Evolutionary conservation across 2,797 vertebrate genomes (phyloP).

Genomic region (Sebastes trivittatus): DNA sequence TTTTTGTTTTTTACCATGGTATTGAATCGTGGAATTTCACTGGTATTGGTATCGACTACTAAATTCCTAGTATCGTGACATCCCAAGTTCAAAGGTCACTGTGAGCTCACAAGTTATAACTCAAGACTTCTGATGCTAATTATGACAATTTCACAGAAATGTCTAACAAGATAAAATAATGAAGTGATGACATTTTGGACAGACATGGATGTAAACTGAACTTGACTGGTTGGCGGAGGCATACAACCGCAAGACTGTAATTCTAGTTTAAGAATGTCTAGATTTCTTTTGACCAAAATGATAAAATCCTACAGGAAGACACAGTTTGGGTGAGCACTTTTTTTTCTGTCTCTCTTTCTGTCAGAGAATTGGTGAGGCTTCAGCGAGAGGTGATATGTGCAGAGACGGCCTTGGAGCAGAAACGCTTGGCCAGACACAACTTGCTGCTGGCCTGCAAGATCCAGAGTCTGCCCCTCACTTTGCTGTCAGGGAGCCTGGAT

Average conservation of each 20-base stretch:
- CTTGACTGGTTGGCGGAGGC: neutral
- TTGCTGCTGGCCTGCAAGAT: slow-evolving; percentile 91
- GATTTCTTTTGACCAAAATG: neutral
- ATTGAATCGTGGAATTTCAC: too few relatives aligned
- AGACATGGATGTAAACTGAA: neutral
- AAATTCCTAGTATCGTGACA: too few relatives aligned
- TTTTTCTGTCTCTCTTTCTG: neutral
- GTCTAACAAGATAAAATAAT: neutral
- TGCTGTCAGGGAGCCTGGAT: slow-evolving; percentile 87
- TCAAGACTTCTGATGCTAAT: too few relatives aligned
- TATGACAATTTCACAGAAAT: too few relatives aligned
- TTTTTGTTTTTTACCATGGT: too few relatives aligned
- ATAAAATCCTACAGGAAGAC: neutral
- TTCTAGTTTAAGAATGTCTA: neutral
- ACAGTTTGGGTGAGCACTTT: neutral
- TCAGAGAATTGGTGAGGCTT: slow-evolving; percentile 84
- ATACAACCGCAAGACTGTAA: neutral
- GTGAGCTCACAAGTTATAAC: too few relatives aligned
- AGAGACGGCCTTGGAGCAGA: slow-evolving; percentile 88
- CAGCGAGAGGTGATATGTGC: slow-evolving; percentile 84
- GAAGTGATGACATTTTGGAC: neutral
- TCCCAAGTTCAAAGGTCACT: too few relatives aligned
- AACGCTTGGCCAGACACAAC: slow-evolving; percentile 87
- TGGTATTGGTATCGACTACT: too few relatives aligned
- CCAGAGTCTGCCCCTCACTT: slow-evolving; percentile 81